Percentiles rank a stretch among this genome's conserved stretches.
Conservation (phyloP, 2,888 invertebrate species). For the Parapristionchus giblindavisi region DNA sequence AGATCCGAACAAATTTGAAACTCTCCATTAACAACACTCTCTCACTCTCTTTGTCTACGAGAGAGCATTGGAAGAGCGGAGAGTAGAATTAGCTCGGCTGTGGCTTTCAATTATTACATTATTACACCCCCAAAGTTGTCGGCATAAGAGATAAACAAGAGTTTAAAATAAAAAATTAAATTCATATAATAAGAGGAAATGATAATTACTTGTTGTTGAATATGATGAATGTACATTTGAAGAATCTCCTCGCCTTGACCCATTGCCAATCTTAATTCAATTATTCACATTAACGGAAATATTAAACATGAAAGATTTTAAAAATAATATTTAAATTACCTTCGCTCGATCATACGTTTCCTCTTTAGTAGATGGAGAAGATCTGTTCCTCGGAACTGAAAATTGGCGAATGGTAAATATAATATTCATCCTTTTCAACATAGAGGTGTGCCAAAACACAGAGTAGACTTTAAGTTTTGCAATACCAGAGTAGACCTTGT, state of each 20-base stretch:
- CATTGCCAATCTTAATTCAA: conserved; percentile 67
- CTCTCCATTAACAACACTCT: neutral
- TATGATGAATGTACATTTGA: conserved; percentile 60
- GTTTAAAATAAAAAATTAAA: neutral
- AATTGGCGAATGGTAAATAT: neutral
- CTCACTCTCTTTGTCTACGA: neutral
- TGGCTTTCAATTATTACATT: no score
- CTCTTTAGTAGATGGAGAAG: conserved; percentile 67
- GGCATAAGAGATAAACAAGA: neutral
- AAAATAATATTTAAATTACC: no score
- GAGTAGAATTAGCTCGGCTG: no score
- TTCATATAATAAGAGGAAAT: neutral
- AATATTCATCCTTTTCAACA: no score
- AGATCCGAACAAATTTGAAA: neutral
- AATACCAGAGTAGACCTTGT: no score
- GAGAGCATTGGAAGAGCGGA: neutral
- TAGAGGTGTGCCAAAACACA: no score
- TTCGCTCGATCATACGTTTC: conserved; percentile 66
- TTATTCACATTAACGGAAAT: no score
- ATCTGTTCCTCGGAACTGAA: conserved; percentile 68
- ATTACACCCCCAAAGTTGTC: no score
- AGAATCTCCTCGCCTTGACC: conserved; percentile 67
- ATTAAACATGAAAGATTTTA: no score
- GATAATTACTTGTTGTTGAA: conserved; percentile 33
- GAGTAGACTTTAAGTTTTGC: no score